phyloP scores from a whole-genome alignment of 1,140 invertebrate genomes.

The Grapholita molesta region DNA sequence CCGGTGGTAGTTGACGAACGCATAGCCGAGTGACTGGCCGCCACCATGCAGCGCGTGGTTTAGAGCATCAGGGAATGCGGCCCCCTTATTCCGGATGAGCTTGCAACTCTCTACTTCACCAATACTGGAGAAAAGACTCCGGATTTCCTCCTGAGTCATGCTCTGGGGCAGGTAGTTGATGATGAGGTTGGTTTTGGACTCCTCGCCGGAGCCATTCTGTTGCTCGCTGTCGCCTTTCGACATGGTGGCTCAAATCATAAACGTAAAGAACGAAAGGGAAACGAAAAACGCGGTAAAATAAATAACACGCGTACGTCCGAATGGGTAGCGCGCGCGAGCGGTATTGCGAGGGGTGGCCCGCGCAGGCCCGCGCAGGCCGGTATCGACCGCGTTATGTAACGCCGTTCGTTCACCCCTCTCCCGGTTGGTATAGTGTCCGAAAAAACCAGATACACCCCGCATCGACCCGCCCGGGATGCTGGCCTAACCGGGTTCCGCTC shows the following conservation, averaged over 20 bases:
- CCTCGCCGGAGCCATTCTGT: slow-evolving; percentile 87
- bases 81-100: slow-evolving; percentile 96
- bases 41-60: slow-evolving; percentile 85
- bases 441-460: slow-evolving; percentile 72
- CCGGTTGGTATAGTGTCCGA: slow-evolving; percentile 73
- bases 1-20: slow-evolving; percentile 99
- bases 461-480: slow-evolving; percentile 61
- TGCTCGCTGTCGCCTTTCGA: slow-evolving; percentile 88
- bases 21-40: slow-evolving; percentile 99
- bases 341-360: slow-evolving; percentile 45
- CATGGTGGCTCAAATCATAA: slow-evolving; percentile 84
- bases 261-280: slow-evolving; percentile 77
- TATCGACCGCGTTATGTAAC: slow-evolving; percentile 74
- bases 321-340: slow-evolving; percentile 60
- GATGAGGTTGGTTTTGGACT: slow-evolving; percentile 98
- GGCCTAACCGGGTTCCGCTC: slow-evolving; percentile 40
- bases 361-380: slow-evolving; percentile 48
- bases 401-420: slow-evolving; percentile 73
- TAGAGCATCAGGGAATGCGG: slow-evolving; percentile 74
- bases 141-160: slow-evolving; percentile 99
- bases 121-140: slow-evolving; percentile 97
- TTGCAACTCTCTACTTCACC: slow-evolving; percentile 99
- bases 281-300: slow-evolving; percentile 74
- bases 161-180: slow-evolving; percentile 99
- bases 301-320: slow-evolving; percentile 63